A percentile compares a stretch with the other conserved stretches of the same genome.
These are phyloP conservation scores for Entomobrya proxima DNA, from an alignment of 2,888 invertebrate species.

Conservation along the genomic window DNA sequence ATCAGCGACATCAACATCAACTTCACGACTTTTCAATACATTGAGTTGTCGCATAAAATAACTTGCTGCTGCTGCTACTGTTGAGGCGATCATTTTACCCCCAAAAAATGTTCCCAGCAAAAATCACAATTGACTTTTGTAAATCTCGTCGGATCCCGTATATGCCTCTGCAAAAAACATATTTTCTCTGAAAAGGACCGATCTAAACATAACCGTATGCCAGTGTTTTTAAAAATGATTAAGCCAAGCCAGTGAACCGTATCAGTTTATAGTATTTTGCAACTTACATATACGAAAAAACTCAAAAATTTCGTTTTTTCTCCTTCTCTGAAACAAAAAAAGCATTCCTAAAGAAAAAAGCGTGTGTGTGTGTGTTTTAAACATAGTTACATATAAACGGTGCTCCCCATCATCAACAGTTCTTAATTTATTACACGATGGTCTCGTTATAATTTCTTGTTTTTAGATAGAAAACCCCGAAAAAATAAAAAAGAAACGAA, in stretches of 20 bases:
- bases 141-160: conserved; percentile 38
- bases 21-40: conserved; percentile 66
- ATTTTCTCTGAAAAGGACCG: conserved; percentile 40
- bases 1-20: conserved; percentile 54
- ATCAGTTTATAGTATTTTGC: conserved; percentile 38
- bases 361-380: conserved; percentile 5
- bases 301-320: conserved; percentile 5
- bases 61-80: neutral
- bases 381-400: conserved; percentile 36
- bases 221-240: conserved; percentile 54
- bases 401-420: conserved; percentile 49
- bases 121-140: neutral
- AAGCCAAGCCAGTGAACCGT: conserved; percentile 59
- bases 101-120: neutral
- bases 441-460: conserved; percentile 15
- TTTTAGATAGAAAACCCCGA: neutral
- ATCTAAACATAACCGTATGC: conserved; percentile 66
- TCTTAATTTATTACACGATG: conserved; percentile 18
- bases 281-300: conserved; percentile 25
- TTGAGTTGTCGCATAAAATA: conserved; percentile 26
- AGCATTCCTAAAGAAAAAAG: neutral
- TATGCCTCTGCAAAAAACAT: neutral
- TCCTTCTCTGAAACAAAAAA: conserved; percentile 1
- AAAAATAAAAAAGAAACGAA: no score
- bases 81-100: neutral